phyloP scores from a whole-genome alignment of 2,113 vertebrate genomes.

The Brienomyrus longianalis region DNA sequence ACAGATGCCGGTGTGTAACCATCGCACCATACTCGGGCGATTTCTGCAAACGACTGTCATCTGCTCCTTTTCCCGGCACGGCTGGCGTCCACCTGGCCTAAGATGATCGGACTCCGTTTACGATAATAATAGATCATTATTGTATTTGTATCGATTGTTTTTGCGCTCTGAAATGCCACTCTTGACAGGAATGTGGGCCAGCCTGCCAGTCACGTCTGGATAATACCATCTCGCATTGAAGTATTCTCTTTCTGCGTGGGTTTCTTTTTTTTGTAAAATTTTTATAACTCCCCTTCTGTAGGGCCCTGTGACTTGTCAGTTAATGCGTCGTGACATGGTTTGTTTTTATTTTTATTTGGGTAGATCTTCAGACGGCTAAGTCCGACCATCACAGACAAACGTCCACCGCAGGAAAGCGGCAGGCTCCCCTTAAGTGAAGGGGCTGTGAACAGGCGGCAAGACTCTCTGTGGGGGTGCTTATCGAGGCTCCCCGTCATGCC shows the following conservation, averaged over 20 bases:
- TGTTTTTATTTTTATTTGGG: not conserved
- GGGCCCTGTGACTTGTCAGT: not conserved
- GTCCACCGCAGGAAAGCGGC: not conserved
- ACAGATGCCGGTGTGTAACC: not conserved
- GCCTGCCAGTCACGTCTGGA: not conserved
- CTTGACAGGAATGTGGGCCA: not conserved
- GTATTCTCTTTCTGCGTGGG: not conserved
- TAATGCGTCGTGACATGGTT: not conserved
- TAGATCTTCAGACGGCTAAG: not conserved
- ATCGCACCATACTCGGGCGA: not conserved
- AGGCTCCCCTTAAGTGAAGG: not conserved
- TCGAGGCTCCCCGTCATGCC: not conserved
- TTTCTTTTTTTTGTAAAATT: not conserved
- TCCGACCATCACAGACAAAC: not conserved
- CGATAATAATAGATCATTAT: conserved; percentile 2
- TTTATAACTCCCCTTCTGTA: not conserved
- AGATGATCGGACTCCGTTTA: not conserved
- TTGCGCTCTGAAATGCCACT: not conserved
- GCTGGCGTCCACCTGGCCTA: not conserved
- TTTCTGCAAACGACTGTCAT: not conserved
- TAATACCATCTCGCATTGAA: not conserved
- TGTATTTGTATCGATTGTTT: not conserved
- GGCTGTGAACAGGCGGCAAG: not conserved
- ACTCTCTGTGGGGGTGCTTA: not conserved
- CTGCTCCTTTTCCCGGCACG: not conserved